These are phyloP conservation scores for Andrena praecox DNA, from an alignment of 2,888 invertebrate genomes.

Conservation along the genomic window DNA sequence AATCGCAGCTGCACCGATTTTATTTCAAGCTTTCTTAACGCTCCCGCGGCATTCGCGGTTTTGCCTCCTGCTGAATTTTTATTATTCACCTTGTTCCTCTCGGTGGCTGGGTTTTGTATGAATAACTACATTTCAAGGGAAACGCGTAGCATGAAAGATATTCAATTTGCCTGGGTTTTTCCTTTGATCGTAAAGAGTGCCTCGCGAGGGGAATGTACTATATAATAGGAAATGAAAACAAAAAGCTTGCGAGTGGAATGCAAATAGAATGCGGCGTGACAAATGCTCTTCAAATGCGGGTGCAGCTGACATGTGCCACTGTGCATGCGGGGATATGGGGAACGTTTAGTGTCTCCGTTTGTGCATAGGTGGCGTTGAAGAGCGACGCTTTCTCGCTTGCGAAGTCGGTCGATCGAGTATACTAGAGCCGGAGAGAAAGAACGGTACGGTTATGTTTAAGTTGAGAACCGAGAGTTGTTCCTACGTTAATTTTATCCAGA, in stretches of 20 bases:
- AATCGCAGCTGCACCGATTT: neutral
- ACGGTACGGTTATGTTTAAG: neutral
- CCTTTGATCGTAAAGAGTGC: neutral
- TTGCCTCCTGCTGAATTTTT: neutral
- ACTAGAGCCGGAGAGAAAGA: conserved; percentile 19
- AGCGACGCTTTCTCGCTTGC: conserved; percentile 49
- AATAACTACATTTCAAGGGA: neutral
- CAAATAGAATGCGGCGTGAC: neutral
- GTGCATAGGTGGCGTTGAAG: conserved; percentile 39
- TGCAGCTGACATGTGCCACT: neutral
- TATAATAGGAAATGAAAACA: neutral
- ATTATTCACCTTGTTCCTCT: neutral
- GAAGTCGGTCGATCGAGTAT: neutral
- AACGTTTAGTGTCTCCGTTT: conserved; percentile 9
- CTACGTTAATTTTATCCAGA: conserved; percentile 81
- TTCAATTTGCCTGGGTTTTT: neutral
- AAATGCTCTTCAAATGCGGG: neutral
- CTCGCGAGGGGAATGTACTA: neutral
- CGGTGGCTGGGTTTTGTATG: neutral
- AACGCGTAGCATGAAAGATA: neutral
- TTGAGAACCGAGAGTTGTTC: conserved; percentile 75
- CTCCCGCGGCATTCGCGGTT: neutral
- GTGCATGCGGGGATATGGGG: neutral
- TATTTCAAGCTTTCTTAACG: conserved; percentile 19
- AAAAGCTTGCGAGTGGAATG: neutral